A percentile compares a stretch with the other conserved stretches of the same genome.
Conservation (phyloP, 2,797 vertebrate genomes). For the Gobio occitaniae region DNA sequence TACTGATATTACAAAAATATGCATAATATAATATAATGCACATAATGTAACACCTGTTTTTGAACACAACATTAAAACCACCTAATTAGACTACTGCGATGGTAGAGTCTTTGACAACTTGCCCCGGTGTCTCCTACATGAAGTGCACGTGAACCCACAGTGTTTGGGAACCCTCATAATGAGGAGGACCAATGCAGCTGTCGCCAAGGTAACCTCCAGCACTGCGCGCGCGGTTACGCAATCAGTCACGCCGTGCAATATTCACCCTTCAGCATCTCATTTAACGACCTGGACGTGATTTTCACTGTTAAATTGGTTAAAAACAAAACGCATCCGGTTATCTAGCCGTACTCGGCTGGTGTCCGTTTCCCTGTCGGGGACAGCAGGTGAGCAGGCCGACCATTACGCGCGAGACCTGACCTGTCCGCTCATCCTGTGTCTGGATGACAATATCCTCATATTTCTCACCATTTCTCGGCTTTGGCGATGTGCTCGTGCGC, state of each 20-base stretch:
- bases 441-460: not conserved
- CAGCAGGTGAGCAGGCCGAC: not conserved
- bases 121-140: not conserved
- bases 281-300: not conserved
- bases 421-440: not conserved
- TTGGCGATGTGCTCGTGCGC: conserved; percentile 94
- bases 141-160: no score
- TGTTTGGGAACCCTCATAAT: not conserved
- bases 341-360: no score
- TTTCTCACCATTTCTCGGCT: conserved; percentile 92
- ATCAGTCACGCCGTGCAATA: not conserved
- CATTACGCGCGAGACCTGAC: not conserved
- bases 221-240: conserved; percentile 34
- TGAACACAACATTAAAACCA: not conserved
- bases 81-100: not conserved
- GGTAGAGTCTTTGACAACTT: not conserved
- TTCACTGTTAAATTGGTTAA: not conserved
- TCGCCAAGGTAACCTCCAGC: conserved; percentile 39
- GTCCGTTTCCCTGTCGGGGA: not conserved
- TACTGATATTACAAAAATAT: not conserved
- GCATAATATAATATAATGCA: not conserved
- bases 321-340: not conserved
- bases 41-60: not conserved
- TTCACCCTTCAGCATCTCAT: not conserved
- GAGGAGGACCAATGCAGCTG: conserved; percentile 48